Evolutionary conservation across 2,888 invertebrate species (phyloP).

Genomic region (Byasa hedistus): DNA sequence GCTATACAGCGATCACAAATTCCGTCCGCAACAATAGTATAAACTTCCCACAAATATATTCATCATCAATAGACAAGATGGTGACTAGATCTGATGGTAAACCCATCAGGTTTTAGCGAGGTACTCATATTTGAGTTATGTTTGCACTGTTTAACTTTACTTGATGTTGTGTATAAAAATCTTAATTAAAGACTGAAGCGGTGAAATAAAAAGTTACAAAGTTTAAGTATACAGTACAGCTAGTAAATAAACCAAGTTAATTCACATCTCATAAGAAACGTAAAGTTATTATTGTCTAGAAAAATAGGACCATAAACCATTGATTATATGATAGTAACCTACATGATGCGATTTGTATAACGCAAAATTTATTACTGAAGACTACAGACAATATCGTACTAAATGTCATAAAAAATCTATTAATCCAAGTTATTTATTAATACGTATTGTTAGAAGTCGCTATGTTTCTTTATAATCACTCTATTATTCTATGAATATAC

Average conservation of each 20-base stretch:
- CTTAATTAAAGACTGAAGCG: neutral
- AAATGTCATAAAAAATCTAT: neutral
- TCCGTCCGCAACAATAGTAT: neutral
- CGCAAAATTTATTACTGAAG: neutral
- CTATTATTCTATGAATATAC: neutral
- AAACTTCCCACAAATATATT: neutral
- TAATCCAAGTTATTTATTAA: neutral
- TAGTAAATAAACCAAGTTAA: too few species aligned
- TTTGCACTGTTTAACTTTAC: neutral
- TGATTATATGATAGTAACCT: neutral
- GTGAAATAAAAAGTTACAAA: neutral
- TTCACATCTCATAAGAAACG: neutral
- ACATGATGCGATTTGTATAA: neutral
- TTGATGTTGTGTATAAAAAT: too few species aligned
- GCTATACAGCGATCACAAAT: neutral
- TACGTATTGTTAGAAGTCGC: neutral
- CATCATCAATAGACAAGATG: too few species aligned
- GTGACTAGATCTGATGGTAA: too few species aligned
- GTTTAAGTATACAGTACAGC: neutral
- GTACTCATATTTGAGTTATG: too few species aligned
- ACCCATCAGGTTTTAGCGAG: too few species aligned
- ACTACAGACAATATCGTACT: neutral
- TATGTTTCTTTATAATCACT: neutral
- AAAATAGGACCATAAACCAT: neutral
- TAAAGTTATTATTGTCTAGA: neutral